These are phyloP conservation scores for Neuroscelio doddi DNA, from an alignment of 2,888 invertebrate genomes.

Conservation along the genomic window DNA sequence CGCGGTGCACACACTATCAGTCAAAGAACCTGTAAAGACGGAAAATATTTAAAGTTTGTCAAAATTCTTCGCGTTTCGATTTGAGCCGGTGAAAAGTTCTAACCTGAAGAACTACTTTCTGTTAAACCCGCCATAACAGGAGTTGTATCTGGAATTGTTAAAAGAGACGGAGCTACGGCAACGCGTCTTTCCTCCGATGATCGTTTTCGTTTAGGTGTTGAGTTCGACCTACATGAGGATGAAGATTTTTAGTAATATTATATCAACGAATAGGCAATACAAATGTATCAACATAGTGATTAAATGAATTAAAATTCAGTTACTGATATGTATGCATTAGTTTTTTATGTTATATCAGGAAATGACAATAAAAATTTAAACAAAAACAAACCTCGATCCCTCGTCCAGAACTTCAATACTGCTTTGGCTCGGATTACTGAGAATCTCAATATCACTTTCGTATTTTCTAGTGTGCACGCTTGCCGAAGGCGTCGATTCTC, in stretches of 20 bases:
- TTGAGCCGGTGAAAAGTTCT: constrained; percentile 30
- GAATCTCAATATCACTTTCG: constrained; percentile 81
- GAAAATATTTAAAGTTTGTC: background rate
- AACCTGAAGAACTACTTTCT: constrained; percentile 78
- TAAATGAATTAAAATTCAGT: constrained; percentile 8
- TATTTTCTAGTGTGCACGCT: constrained; percentile 65
- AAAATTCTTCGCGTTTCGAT: constrained; percentile 2
- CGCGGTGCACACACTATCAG: constrained; percentile 77
- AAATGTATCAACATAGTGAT: too few species aligned
- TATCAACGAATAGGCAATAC: too few species aligned
- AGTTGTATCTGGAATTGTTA: constrained; percentile 72
- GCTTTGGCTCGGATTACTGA: constrained; percentile 82
- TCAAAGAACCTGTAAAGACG: constrained; percentile 73
- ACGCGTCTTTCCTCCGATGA: constrained; percentile 74
- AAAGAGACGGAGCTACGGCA: constrained; percentile 70
- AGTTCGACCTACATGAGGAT: constrained; percentile 53
- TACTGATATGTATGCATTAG: background rate
- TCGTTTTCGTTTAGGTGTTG: constrained; percentile 70
- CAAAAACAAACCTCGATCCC: constrained; percentile 62
- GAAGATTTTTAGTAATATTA: constrained; percentile 6
- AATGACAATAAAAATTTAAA: background rate
- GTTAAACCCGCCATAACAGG: constrained; percentile 72
- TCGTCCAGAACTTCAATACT: constrained; percentile 79
- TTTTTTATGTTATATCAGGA: too few species aligned
- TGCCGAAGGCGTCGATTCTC: constrained; percentile 68